Conservation (phyloP, 2,113 vertebrate species). For the Gallinago undulata region DNA sequence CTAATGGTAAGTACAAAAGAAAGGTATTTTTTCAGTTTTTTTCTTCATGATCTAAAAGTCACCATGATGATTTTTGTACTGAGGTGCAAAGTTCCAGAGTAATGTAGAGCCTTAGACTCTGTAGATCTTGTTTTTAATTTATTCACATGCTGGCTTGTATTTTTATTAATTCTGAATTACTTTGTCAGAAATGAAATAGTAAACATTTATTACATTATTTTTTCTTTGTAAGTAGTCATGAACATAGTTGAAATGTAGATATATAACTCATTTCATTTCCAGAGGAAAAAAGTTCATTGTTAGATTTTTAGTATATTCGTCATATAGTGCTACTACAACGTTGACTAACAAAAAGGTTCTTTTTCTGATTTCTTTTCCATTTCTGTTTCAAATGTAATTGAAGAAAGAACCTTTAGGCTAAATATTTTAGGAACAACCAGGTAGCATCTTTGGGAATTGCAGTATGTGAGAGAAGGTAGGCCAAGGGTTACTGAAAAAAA, state of each 20-base stretch:
- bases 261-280: background rate
- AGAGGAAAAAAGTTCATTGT: background rate
- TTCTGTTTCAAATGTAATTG: background rate
- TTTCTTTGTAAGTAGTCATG: background rate
- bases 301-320: background rate
- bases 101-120: background rate
- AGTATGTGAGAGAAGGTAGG: background rate
- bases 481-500: background rate
- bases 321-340: background rate
- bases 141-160: background rate
- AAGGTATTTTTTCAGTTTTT: background rate
- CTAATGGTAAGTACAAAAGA: background rate
- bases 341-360: background rate
- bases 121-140: background rate
- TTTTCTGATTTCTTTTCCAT: background rate
- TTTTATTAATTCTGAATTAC: background rate
- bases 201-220: background rate
- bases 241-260: background rate
- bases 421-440: background rate
- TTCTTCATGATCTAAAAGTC: background rate
- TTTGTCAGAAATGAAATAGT: background rate
- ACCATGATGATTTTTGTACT: background rate
- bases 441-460: background rate
- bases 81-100: background rate
- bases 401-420: background rate